phyloP scores from a whole-genome alignment of 2,113 vertebrate species.

The Ictalurus furcatus region DNA sequence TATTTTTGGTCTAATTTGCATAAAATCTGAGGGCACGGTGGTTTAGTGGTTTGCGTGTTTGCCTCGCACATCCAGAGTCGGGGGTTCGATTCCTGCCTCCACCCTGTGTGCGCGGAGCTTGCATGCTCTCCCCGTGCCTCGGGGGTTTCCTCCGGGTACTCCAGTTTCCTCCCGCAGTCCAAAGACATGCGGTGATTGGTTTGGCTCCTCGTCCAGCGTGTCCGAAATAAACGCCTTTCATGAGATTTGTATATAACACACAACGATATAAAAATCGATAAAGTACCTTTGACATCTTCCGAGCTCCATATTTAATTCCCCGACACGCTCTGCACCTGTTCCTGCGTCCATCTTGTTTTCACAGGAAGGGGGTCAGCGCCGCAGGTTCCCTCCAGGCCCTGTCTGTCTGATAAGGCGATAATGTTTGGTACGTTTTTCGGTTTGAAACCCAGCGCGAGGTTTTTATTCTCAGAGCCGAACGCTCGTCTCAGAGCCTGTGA shows the following conservation, averaged over 20 bases:
- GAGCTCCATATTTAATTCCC: neutral
- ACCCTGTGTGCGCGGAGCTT: too few relatives aligned
- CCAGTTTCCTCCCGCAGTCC: too few relatives aligned
- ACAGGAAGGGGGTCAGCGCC: neutral
- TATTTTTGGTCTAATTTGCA: neutral
- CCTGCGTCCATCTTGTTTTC: neutral
- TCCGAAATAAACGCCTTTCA: too few relatives aligned
- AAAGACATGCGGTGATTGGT: too few relatives aligned
- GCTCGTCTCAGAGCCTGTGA: neutral
- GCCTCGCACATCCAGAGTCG: too few relatives aligned
- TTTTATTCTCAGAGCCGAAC: constrained; percentile 1
- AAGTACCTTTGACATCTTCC: neutral
- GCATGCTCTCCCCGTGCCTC: too few relatives aligned
- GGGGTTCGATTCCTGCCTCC: too few relatives aligned
- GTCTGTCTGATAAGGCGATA: neutral
- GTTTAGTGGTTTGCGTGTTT: too few relatives aligned
- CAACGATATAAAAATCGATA: too few relatives aligned
- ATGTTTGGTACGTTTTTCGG: neutral
- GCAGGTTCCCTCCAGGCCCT: neutral
- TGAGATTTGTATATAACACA: too few relatives aligned
- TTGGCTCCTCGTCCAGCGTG: too few relatives aligned
- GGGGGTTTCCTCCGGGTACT: too few relatives aligned
- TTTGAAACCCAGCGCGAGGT: neutral
- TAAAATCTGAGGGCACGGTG: neutral
- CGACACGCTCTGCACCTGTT: neutral